Evolutionary conservation across 2,888 invertebrate species (phyloP).

Genomic region (Harmothoe impar): DNA sequence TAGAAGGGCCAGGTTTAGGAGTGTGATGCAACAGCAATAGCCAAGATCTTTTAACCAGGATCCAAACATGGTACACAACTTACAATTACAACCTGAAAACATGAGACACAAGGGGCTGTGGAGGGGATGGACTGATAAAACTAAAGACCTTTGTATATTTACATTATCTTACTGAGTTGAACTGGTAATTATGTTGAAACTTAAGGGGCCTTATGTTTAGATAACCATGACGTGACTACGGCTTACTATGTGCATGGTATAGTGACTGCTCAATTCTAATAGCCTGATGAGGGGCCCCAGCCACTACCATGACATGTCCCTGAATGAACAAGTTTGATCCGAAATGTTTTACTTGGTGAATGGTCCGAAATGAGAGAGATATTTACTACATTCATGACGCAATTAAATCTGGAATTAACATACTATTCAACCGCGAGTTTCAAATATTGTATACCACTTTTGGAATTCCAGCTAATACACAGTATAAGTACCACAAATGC

Average conservation of each 20-base stretch:
- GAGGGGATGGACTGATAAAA: slow-evolving; percentile 17
- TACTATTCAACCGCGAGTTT: too few relatives aligned
- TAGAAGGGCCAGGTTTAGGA: too few relatives aligned
- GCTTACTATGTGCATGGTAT: slow-evolving; percentile 51
- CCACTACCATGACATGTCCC: slow-evolving; percentile 26
- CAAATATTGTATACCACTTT: neutral
- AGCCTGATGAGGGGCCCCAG: slow-evolving; percentile 11
- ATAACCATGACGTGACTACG: slow-evolving; percentile 39
- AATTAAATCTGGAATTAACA: too few relatives aligned
- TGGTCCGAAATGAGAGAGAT: too few relatives aligned
- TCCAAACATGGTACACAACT: slow-evolving; percentile 38
- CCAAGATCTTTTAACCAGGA: neutral
- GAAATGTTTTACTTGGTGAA: too few relatives aligned
- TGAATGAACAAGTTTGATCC: neutral
- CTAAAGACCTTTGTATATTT: slow-evolving; percentile 13
- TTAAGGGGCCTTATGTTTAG: slow-evolving; percentile 5
- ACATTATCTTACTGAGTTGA: slow-evolving; percentile 36
- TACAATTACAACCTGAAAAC: slow-evolving; percentile 42
- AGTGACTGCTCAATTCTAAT: slow-evolving; percentile 20
- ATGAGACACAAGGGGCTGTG: slow-evolving; percentile 4
- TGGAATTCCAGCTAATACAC: neutral
- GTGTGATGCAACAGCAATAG: too few relatives aligned
- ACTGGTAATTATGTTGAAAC: neutral
- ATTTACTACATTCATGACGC: too few relatives aligned
- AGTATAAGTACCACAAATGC: neutral